phyloP scores from a whole-genome alignment of 2,113 vertebrate species.

The Percopsis transmontana region DNA sequence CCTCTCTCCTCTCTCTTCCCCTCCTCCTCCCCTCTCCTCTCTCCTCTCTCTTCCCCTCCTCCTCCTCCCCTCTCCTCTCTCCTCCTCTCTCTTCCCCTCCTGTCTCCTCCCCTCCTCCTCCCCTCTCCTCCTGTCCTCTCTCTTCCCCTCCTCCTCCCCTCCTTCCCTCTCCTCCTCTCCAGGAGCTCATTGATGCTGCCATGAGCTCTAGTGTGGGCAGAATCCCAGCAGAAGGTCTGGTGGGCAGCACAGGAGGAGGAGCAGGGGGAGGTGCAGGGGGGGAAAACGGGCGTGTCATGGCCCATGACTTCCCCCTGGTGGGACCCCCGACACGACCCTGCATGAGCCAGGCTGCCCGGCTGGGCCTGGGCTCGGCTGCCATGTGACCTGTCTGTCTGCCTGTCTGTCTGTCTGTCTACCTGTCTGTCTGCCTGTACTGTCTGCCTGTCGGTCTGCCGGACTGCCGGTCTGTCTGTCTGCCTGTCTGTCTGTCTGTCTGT shows the following conservation, averaged over 20 bases:
- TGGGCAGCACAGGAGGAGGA: conserved; percentile 36
- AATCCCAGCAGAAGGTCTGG: conserved; percentile 62
- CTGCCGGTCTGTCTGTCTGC: neutral
- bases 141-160: neutral
- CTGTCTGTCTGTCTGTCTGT: neutral
- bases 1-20: neutral
- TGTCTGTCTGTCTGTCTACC: too few species aligned
- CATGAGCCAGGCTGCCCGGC: conserved; percentile 89
- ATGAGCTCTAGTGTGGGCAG: conserved; percentile 86
- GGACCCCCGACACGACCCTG: conserved; percentile 89
- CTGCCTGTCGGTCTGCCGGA: too few species aligned
- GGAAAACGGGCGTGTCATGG: conserved; percentile 88
- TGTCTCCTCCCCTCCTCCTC: neutral
- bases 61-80: too few species aligned
- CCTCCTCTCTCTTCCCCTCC: neutral
- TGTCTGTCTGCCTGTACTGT: too few species aligned
- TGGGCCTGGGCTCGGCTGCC: conserved; percentile 87
- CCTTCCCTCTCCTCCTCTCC: conserved; percentile 35
- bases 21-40: neutral
- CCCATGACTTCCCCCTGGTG: conserved; percentile 84
- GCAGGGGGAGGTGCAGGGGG: conserved; percentile 69
- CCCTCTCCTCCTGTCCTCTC: too few species aligned
- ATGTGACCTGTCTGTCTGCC: conserved; percentile 72
- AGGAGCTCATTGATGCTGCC: conserved; percentile 92
- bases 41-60: conserved; percentile 35